Evolutionary conservation across 2,113 vertebrate genomes (phyloP), one percentile per base, ranked within the genome.

Genomic region (Atlantisia rogersi): DNA sequence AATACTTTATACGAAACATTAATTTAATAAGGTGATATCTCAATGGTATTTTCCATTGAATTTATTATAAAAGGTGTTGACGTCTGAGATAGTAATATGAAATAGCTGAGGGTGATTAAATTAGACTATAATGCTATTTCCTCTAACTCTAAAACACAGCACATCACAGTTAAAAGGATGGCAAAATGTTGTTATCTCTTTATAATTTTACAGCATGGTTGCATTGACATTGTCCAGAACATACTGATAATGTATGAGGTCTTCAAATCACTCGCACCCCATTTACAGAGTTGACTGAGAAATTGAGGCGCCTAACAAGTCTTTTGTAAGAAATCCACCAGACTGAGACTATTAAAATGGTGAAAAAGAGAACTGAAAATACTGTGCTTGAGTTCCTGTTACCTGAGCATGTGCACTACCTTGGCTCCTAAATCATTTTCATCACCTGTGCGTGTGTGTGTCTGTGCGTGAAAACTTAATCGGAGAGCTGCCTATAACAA

Each of bases 21-120:
- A 95, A 95, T 96, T 93, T 94, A 97, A 88, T 96, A 91, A 63
- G 42, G 26, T 89, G 52, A 84, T 95, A 94, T 92, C 86, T 96
- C 92, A 85, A 39, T 91, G 60, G 44, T 86, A 82, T 95, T 95
- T 97, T 81, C 60, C 88, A 95, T 90, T 95, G 78, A 95, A 97
- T 94, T 95, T 93, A 90, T 78, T 93, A 87, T 82, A 69, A 63
- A 87, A 84, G 35, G 22, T 88, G 79, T 92, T 92, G 90, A 89
- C 24, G 2, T 92, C 96, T 65, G 39, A 76, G 73, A 91, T 63
- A 86, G 21, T 86, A 70, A 86, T 59, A 53, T 62, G 48, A 80
- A 94, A 56, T 73, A 91, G n/a, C 56, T 78, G 46, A 88, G 31
- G 14, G 15, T 39, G 37, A 67, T 89, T 85, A 84, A 95, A 80